These are phyloP conservation scores for Diarsia mendica DNA, from an alignment of 2,888 invertebrate species.

Conservation along the genomic window DNA sequence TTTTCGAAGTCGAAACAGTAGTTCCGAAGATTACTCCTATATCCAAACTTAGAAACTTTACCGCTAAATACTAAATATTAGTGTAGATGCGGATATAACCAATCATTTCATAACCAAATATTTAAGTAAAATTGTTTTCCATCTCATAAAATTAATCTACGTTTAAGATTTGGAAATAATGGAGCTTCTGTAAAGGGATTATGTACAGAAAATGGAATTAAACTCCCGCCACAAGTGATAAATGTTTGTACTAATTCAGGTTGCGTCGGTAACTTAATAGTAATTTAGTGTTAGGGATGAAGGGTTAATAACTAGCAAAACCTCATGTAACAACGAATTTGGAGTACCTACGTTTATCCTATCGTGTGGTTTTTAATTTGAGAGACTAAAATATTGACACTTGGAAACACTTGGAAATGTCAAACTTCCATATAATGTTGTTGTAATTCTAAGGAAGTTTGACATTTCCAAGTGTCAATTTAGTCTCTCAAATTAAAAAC, in stretches of 20 bases:
- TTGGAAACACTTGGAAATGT: too few species aligned
- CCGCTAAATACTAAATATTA: neutral
- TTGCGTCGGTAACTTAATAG: constrained; percentile 6
- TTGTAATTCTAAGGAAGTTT: too few species aligned
- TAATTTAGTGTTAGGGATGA: neutral
- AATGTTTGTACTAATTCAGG: neutral
- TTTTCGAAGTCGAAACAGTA: neutral
- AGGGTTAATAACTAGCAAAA: neutral
- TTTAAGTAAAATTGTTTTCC: neutral
- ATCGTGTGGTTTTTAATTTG: too few species aligned
- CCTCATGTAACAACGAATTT: constrained; percentile 1
- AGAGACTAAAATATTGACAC: too few species aligned
- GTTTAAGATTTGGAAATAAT: neutral
- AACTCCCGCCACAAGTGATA: neutral
- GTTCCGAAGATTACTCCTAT: neutral
- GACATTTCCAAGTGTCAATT: too few species aligned
- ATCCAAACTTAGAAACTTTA: neutral
- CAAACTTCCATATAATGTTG: too few species aligned
- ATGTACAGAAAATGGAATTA: constrained; percentile 4
- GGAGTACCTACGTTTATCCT: neutral
- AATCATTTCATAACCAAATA: neutral
- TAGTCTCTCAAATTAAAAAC: too few species aligned
- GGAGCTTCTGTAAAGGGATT: neutral
- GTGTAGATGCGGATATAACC: too few species aligned
- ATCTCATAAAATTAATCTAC: neutral